A percentile compares a stretch with the other conserved stretches of the same genome.
phyloP scores from a whole-genome alignment of 2,113 vertebrate species.

The Sarotherodon lohbergeri region DNA sequence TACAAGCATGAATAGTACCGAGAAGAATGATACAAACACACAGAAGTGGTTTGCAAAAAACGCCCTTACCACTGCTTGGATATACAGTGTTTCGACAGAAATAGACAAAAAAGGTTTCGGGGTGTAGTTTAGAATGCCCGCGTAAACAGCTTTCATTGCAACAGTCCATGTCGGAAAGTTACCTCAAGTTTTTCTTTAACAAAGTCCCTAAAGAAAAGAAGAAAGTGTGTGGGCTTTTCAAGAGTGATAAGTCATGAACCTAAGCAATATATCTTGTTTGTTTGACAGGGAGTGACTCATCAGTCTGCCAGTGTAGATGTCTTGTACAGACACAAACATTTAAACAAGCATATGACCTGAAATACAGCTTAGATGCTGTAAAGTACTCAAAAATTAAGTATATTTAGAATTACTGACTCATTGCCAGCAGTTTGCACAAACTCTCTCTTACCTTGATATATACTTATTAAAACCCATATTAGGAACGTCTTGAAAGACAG shows the following conservation, averaged over 20 bases:
- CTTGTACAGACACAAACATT: background rate
- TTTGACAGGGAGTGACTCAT: background rate
- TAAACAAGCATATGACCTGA: background rate
- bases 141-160: conserved; percentile 21
- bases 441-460: conserved; percentile 89
- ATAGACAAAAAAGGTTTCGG: conserved; percentile 25
- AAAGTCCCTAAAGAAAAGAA: background rate
- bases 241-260: background rate
- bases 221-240: conserved; percentile 28
- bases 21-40: background rate
- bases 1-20: background rate
- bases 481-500: conserved; percentile 96
- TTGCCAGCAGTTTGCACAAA: background rate
- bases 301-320: background rate
- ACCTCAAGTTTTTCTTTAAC: conserved; percentile 2
- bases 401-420: background rate
- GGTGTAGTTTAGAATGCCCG: conserved; percentile 20
- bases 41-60: background rate
- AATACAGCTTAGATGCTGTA: background rate
- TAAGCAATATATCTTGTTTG: background rate
- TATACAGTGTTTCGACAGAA: background rate
- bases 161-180: conserved; percentile 40
- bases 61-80: background rate
- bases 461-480: conserved; percentile 97
- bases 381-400: background rate